Base-by-base conservation (phyloP, 2,888 invertebrate species). In the Synanthedon myopaeformis region DNA sequence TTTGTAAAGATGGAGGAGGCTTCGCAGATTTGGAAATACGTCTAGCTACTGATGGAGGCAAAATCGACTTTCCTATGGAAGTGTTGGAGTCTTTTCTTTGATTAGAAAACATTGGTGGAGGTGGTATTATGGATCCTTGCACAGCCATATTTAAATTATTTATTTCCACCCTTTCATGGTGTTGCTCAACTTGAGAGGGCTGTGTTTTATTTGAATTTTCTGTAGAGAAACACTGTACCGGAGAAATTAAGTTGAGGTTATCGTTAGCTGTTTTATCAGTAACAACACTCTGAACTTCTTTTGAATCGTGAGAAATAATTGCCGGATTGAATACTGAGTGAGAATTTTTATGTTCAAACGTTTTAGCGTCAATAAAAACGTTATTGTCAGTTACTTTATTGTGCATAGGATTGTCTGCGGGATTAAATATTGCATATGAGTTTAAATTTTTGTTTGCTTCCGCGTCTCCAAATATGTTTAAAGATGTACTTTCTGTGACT, bases 21-120 rank as follows among this genome's bases (percentile, higher is more conserved):
- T 78, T 83, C 54, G 84, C 79, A 55, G 76, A 78, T 0, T 76
- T 71, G 0, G 76, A 66, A 56, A 86, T 75, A 13, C 82, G 73
- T 52, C 86, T 77, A 17, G 86, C 86, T 0, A 86, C 79, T 0
- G 87, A 86, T 0, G 86, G 86, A 5, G 87, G 86, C 58, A 87
- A 59, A 2, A 85, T 64, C 0, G 79, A 58, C 57, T 76, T 82
- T 14, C 64, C 72, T n/a, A 66, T 59, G n/a, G 64, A 55, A 4
- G 56, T 48, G 53, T 70, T 70, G 52, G 60, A 66, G 4, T 74
- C 75, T 45, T 56, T 68, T 54, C 62, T 68, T 28, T 63, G 58
- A 53, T 78, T 75, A 1, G 82, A 79, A 59, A 84, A 85, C 82
- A 82, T 83, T 0, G 83, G 82, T 1, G 86, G 87, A 3, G 85